phyloP scores from a whole-genome alignment of 2,113 vertebrate genomes.

The Catharus bicknelli region DNA sequence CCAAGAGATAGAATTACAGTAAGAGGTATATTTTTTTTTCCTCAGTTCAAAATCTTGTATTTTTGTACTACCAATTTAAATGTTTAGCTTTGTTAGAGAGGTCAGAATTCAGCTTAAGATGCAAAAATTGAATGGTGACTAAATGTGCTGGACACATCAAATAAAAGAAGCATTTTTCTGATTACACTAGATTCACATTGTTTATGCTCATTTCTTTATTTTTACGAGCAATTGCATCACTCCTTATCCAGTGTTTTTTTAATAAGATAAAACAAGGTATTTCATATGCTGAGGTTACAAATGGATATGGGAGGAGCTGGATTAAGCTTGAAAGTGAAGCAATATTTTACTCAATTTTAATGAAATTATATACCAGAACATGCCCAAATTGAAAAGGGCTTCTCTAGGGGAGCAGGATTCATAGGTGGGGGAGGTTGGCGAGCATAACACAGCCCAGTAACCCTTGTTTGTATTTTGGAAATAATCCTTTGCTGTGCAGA shows the following conservation, averaged over 20 bases:
- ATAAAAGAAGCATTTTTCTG: constrained; percentile 65
- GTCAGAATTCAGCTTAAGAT: constrained; percentile 22
- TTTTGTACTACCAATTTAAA: constrained; percentile 60
- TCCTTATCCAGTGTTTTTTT: background rate
- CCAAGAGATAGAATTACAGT: constrained; percentile 6
- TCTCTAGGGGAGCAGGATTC: background rate
- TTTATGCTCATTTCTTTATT: background rate
- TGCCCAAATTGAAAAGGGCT: background rate
- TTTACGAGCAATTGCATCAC: background rate
- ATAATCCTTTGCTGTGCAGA: background rate
- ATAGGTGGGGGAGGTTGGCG: background rate
- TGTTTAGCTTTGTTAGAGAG: constrained; percentile 43
- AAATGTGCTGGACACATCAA: constrained; percentile 69
- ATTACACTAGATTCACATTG: background rate
- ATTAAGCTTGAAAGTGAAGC: background rate
- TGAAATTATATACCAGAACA: accelerated
- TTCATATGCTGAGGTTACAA: background rate
- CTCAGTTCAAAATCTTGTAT: constrained; percentile 46
- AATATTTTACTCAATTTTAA: background rate
- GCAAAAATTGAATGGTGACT: constrained; percentile 34
- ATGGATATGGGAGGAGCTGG: background rate
- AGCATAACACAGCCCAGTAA: background rate
- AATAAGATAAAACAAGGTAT: background rate
- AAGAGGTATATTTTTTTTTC: constrained; percentile 21
- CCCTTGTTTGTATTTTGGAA: background rate